phyloP scores from a whole-genome alignment of 2,797 vertebrate species.

The Danio kyathit region DNA sequence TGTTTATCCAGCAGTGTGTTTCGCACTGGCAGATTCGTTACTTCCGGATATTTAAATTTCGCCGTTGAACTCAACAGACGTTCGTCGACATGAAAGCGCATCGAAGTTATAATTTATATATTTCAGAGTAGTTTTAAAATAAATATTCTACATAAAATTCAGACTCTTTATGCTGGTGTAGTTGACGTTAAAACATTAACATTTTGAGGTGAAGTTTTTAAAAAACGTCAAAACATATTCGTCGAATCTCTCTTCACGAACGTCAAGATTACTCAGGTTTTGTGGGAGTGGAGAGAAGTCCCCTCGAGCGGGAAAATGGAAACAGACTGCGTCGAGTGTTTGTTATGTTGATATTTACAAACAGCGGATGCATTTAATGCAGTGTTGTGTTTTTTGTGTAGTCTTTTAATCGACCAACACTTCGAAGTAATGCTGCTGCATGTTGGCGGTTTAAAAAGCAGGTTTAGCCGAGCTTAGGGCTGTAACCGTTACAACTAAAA shows the following conservation, averaged over 20 bases:
- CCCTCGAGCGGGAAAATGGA: conserved; percentile 67
- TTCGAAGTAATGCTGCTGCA: not conserved
- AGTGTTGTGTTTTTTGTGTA: not conserved
- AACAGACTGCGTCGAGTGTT: conserved; percentile 21
- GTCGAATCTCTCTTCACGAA: conserved; percentile 67
- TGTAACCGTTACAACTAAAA: conserved; percentile 7
- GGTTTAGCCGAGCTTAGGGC: conserved; percentile 13
- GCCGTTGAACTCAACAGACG: not conserved
- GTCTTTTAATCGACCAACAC: not conserved
- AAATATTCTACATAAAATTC: not conserved
- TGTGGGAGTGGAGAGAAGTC: conserved; percentile 33
- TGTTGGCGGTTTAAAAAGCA: not conserved
- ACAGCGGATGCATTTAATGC: not conserved
- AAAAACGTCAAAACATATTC: not conserved
- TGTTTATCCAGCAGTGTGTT: conserved; percentile 35
- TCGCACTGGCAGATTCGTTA: conserved; percentile 67
- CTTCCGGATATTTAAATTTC: conserved; percentile 41
- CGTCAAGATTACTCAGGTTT: not conserved
- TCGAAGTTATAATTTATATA: not conserved
- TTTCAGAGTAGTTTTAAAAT: not conserved
- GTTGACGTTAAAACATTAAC: not conserved
- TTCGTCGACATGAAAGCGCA: not conserved
- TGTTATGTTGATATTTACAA: conserved; percentile 26
- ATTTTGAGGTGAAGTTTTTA: not conserved
- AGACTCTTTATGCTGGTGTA: not conserved